These are phyloP conservation scores for Pantherophis guttatus DNA, from an alignment of 2,113 vertebrate species.

Conservation along the genomic window DNA sequence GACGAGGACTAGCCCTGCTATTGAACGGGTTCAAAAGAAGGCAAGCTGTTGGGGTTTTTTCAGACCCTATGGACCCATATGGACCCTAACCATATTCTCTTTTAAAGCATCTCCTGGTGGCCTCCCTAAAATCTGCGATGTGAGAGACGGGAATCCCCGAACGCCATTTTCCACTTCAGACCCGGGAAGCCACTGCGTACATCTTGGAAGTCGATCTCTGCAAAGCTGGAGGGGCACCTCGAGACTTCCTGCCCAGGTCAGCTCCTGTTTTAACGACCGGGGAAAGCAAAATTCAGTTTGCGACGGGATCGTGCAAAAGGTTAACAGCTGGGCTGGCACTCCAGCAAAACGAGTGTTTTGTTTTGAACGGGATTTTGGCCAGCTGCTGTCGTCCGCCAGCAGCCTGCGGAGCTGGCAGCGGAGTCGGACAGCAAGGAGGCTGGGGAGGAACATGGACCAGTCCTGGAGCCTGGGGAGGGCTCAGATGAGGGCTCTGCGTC, in stretches of 20 bases:
- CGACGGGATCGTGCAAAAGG: background rate
- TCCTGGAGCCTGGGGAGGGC: too few species aligned
- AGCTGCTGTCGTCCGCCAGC: too few species aligned
- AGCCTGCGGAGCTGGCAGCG: too few species aligned
- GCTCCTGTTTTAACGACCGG: slow-evolving; percentile 39
- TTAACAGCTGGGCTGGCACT: background rate
- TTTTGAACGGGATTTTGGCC: too few species aligned
- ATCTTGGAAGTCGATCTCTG: slow-evolving; percentile 54
- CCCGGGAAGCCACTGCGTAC: slow-evolving; percentile 64
- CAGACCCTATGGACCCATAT: too few species aligned
- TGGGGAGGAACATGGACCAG: too few species aligned
- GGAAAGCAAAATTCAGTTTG: background rate
- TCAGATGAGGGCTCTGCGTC: too few species aligned
- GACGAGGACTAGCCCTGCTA: background rate
- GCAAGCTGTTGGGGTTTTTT: too few species aligned
- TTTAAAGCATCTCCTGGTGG: background rate
- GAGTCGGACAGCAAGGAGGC: too few species aligned
- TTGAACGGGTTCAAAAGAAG: background rate
- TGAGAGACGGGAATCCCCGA: fast-evolving
- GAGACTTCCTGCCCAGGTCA: slow-evolving; percentile 9
- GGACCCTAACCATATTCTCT: background rate
- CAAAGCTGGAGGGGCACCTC: slow-evolving; percentile 13
- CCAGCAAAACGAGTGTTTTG: too few species aligned
- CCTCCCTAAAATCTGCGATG: background rate
- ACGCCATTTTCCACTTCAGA: slow-evolving; percentile 18